Evolutionary conservation across 2,113 vertebrate species (phyloP), one percentile per base, ranked within the genome.

Genomic region (Lepisosteus osseus): DNA sequence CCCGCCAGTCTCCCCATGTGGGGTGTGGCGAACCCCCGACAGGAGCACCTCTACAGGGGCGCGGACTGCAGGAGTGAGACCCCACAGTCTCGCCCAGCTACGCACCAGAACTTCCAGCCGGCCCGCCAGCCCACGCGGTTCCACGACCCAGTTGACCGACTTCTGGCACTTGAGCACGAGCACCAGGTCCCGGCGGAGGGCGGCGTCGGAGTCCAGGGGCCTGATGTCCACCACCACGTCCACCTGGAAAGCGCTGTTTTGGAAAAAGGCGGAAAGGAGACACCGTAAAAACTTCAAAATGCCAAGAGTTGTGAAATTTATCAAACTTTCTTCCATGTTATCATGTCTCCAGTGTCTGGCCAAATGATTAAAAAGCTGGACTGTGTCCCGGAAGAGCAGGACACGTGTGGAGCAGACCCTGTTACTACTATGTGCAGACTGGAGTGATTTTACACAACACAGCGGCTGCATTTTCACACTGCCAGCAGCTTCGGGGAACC

Each of bases 131-230:
- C 86, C 89, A 54, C 95, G 94, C 0, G 91, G 89, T 82, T 94
- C 94, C 89, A 98, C 90, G 81, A 99, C 96, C 97, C 97, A 99
- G 79, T 99, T 97, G 88, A 99, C 96, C 15, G 93, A 89, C 83
- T 95, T 96, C 70, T 88, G 82, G 61, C 96, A 97, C 84, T 95
- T 97, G 77, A 99, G 94, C 81, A 99, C 85, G 82, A 99, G 86
- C 45, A 93, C 78, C 0, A 98, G 73, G 66, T 95, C 86, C 64
- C 90, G 94, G 69, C 89, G 80, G 79, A 98, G 86, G 6, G 76
- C 89, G 47, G 73, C 44, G 7, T 90, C 88, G 17, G 88, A 90
- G 45, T 80, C 92, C 79, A 91, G 84, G 70, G 95, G 95, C 81
- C 90, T 90, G 65, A 99, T 86, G 79, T 99, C 97, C 84, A 99